These are phyloP conservation scores for Oncorhynchus clarkii DNA, from an alignment of 2,113 vertebrate genomes.

Conservation along the genomic window DNA sequence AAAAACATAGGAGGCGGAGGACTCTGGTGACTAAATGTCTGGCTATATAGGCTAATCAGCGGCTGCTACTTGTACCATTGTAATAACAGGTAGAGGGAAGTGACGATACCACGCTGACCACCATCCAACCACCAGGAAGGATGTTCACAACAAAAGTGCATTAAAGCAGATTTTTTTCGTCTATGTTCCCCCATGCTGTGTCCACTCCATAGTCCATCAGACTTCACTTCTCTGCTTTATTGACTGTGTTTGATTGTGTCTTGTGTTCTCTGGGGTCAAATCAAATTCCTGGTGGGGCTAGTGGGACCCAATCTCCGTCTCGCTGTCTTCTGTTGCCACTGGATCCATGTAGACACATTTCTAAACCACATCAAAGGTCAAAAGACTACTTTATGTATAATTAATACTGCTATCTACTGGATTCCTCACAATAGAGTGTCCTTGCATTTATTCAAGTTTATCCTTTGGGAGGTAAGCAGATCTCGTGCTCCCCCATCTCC, in stretches of 20 bases:
- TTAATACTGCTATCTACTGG: constrained; percentile 52
- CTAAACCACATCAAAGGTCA: constrained; percentile 43
- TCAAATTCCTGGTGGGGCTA: constrained; percentile 8
- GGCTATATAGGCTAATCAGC: too few species aligned
- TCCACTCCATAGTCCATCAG: background rate
- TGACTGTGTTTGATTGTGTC: constrained; percentile 10
- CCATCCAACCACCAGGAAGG: too few species aligned
- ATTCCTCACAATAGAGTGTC: background rate
- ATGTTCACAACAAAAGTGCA: background rate
- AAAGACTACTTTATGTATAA: constrained; percentile 42
- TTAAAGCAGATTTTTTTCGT: background rate
- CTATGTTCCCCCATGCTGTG: background rate
- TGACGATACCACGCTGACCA: too few species aligned
- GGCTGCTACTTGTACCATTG: too few species aligned
- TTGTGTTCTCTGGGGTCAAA: constrained; percentile 15
- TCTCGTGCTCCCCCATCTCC: constrained; percentile 18
- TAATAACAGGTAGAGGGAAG: too few species aligned
- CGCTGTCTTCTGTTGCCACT: constrained; percentile 5
- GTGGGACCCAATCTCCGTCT: constrained; percentile 1
- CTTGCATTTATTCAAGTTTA: constrained; percentile 37
- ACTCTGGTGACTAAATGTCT: too few species aligned
- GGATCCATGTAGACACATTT: constrained; percentile 10
- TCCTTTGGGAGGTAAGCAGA: constrained; percentile 47
- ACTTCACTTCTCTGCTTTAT: background rate
- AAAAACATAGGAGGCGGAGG: too few species aligned